These are phyloP conservation scores for Gadopsis marmoratus DNA, from an alignment of 2,797 vertebrate species.

Conservation along the genomic window DNA sequence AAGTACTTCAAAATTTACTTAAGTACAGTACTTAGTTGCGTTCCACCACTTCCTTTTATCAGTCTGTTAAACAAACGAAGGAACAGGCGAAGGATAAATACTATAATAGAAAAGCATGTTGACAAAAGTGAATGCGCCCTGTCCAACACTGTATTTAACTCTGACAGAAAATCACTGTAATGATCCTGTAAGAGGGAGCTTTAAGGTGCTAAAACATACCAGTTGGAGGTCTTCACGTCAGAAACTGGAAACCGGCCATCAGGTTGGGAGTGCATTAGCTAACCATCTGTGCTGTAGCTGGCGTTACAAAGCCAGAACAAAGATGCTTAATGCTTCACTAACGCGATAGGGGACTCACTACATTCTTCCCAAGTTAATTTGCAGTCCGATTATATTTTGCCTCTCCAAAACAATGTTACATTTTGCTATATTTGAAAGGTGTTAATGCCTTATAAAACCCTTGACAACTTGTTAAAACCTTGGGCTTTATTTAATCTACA, in stretches of 20 bases:
- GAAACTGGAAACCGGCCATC: conserved; percentile 22
- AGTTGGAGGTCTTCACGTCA: conserved; percentile 38
- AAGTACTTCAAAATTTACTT: background rate
- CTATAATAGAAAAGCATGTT: background rate
- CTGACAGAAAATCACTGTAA: background rate
- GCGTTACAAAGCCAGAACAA: conserved; percentile 19
- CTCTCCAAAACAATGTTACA: background rate
- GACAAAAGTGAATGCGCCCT: background rate
- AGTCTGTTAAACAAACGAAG: background rate
- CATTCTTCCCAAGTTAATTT: background rate
- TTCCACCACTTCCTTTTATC: conserved; percentile 2
- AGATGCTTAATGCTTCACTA: background rate
- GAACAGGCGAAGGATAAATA: background rate
- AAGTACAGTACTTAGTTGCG: too few species aligned
- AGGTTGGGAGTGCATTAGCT: conserved; percentile 19
- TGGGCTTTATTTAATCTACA: background rate
- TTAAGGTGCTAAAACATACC: conserved; percentile 1
- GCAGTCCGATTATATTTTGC: background rate
- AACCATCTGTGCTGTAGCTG: conserved; percentile 35
- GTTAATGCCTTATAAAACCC: background rate
- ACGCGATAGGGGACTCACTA: background rate
- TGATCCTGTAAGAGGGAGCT: background rate
- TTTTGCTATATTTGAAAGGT: background rate
- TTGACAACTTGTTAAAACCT: background rate
- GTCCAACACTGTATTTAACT: conserved; percentile 1